phyloP scores from a whole-genome alignment of 2,797 vertebrate species.

The Cyclopterus lumpus region DNA sequence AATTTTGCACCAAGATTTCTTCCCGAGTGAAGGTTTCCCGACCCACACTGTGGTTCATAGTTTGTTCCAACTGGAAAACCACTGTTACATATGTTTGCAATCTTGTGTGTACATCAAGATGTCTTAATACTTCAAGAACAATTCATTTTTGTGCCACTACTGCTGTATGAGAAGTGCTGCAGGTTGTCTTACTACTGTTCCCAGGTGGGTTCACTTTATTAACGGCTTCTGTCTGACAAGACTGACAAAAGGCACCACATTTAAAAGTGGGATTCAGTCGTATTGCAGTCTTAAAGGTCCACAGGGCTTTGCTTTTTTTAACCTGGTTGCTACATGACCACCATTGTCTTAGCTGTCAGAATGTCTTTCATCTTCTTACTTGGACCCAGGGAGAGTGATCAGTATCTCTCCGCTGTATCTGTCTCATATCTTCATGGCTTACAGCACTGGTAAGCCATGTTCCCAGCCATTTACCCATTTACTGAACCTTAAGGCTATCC shows the following conservation, averaged over 20 bases:
- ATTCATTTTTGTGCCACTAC: background rate
- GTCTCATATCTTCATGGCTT: conserved; percentile 55
- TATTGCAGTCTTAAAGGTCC: conserved; percentile 27
- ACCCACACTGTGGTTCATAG: background rate
- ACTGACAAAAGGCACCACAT: conserved; percentile 12
- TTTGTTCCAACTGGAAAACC: background rate
- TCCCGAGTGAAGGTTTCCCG: background rate
- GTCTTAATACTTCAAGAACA: background rate
- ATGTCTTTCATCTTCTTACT: conserved; percentile 68
- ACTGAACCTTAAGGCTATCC: conserved; percentile 49
- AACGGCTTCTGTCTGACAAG: background rate
- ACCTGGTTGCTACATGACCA: conserved; percentile 54
- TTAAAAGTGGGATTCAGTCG: conserved; percentile 27
- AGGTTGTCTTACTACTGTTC: background rate
- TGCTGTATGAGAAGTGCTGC: background rate
- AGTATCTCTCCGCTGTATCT: conserved; percentile 64
- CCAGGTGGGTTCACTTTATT: background rate
- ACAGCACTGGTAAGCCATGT: conserved; percentile 62
- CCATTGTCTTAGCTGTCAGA: conserved; percentile 54
- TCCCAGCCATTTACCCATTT: conserved; percentile 58
- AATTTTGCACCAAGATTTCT: conserved; percentile 3
- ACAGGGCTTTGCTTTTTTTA: conserved; percentile 38
- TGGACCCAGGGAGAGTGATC: conserved; percentile 52
- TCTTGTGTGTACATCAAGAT: background rate
- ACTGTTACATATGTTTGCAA: background rate